Evolutionary conservation across 2,113 vertebrate species (phyloP).

Genomic region (Bubo scandiacus): DNA sequence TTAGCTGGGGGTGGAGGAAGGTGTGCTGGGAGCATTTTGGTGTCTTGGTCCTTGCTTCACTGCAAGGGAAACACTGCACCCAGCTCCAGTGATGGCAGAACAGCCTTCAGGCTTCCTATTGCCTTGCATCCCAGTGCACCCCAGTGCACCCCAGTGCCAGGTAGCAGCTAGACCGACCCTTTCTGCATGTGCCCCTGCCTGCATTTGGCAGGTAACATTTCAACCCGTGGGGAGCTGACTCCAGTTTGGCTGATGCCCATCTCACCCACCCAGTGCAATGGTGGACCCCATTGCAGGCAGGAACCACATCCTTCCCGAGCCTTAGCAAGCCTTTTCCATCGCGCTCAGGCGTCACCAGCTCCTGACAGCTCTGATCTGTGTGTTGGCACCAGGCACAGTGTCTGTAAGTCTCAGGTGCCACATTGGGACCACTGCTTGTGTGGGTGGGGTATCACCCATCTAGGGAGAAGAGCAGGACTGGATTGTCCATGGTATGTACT

Average conservation of each 20-base stretch:
- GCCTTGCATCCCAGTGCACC: background rate
- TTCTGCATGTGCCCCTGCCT: fast-evolving
- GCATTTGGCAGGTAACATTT: background rate
- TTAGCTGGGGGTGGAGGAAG: background rate
- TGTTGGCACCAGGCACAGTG: background rate
- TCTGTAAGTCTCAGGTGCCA: background rate
- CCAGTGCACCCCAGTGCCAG: background rate
- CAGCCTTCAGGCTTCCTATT: background rate
- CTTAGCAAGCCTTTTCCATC: background rate
- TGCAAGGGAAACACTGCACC: background rate
- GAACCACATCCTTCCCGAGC: fast-evolving
- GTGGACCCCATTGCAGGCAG: background rate
- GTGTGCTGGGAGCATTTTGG: background rate
- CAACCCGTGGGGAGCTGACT: fast-evolving
- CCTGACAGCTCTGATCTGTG: background rate
- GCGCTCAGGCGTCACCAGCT: background rate
- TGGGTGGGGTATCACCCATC: background rate
- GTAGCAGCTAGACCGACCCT: background rate
- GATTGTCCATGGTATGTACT: background rate
- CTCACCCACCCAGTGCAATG: fast-evolving
- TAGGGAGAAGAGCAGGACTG: background rate
- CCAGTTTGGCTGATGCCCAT: background rate
- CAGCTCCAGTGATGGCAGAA: background rate
- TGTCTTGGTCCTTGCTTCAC: fast-evolving
- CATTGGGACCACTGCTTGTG: no score